Evolutionary conservation across 2,888 invertebrate genomes (phyloP).

Genomic region (Julus scandinavius): DNA sequence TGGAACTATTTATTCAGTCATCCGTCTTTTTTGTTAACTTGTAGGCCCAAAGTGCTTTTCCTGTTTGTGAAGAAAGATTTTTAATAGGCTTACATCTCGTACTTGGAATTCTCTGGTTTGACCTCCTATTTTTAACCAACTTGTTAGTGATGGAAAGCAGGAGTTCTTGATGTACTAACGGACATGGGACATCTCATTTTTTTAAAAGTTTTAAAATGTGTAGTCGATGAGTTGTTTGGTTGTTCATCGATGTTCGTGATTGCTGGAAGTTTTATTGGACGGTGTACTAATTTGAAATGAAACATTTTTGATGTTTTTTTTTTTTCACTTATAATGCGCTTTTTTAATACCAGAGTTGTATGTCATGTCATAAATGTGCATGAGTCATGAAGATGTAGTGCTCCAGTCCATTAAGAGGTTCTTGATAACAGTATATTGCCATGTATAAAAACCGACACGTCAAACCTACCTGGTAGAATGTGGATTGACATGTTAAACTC

Average conservation of each 20-base stretch:
- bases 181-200: neutral
- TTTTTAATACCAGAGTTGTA: neutral
- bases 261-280: neutral
- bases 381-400: neutral
- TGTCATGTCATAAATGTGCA: neutral
- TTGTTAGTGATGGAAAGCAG: neutral
- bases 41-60: neutral
- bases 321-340: neutral
- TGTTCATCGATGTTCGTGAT: neutral
- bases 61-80: neutral
- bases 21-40: neutral
- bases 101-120: neutral
- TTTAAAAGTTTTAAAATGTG: neutral
- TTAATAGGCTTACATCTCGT: neutral
- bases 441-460: neutral
- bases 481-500: neutral
- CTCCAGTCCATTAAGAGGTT: neutral
- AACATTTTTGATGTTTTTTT: neutral
- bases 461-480: neutral
- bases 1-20: slow-evolving; percentile 2
- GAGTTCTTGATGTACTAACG: neutral
- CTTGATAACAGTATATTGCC: neutral
- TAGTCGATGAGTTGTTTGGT: neutral
- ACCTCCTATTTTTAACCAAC: slow-evolving; percentile 5
- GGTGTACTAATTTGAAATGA: neutral